These are phyloP conservation scores for Tragelaphus scriptus DNA, from an alignment of 2,113 vertebrate genomes.

Conservation along the genomic window DNA sequence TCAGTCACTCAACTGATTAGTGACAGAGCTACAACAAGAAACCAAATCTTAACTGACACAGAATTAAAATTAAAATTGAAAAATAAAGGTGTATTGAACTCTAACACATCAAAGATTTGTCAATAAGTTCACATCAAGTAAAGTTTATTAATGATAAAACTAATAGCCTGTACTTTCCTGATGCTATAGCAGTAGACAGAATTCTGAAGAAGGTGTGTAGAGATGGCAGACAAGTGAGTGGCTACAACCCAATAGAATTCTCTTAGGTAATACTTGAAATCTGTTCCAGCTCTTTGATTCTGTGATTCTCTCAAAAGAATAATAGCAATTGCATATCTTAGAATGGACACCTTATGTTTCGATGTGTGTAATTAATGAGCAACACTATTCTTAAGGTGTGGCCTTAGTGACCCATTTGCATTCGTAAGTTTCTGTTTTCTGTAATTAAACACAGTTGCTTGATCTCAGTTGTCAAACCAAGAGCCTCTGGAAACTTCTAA, in stretches of 20 bases:
- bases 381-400: background rate
- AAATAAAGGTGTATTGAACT: background rate
- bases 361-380: background rate
- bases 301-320: background rate
- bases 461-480: slow-evolving; percentile 12
- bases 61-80: background rate
- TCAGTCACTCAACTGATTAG: background rate
- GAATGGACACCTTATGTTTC: background rate
- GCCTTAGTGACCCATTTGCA: background rate
- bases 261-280: background rate
- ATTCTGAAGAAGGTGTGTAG: background rate
- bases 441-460: slow-evolving; percentile 2
- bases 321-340: background rate
- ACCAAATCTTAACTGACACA: background rate
- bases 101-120: background rate
- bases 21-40: background rate
- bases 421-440: background rate
- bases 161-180: background rate
- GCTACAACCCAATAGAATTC: background rate
- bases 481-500: background rate
- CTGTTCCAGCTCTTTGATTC: background rate
- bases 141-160: background rate
- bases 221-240: background rate
- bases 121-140: background rate
- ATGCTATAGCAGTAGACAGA: background rate